Base-by-base conservation (phyloP, 2,888 invertebrate genomes). In the Acleris holmiana region DNA sequence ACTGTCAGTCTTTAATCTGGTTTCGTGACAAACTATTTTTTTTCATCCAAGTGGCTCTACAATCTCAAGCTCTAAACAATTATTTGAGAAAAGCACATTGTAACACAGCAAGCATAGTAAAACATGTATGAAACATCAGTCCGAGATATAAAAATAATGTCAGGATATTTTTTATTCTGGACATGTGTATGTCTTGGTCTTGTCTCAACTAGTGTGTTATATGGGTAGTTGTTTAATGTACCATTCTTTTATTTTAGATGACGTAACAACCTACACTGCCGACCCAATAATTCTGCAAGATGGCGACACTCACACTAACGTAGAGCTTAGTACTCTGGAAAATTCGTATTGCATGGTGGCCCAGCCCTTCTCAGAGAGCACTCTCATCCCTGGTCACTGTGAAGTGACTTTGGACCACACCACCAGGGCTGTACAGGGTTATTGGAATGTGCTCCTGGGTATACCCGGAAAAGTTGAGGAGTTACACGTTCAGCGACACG, bases 391-490 rank as follows among this genome's bases (percentile, higher is more conserved):
- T 2, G 91, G 91, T 0, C 86, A 89, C 19, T 93, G 93, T 57
- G 74, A 67, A 7, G 82, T 93, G 19, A 85, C 82, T 0, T 68
- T 93, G 18, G 85, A 88, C 17, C 81, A 84, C 7, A 80, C 87
- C 0, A 88, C 88, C 0, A 81, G 91, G 68, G 89, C 90, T 0
- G 83, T 91, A 1, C 88, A 91, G 67, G 93, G 93, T 4, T 80
- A 80, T 55, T 93, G 93, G 93, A 80, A 81, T 50, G 79, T 93
- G 0, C 69, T 87, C 1, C 73, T 91, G 29, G 93, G 92, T 1
- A 59, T 93, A 13, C 88, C 89, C 2, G 93, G 93, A 6, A 78
- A 80, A 67, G 83, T 93, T 1, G 69, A 84, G 1, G 93, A 93
- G 72, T 62, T 90, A 48, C 76, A 79, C 17, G 66, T 88, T 4